Evolutionary conservation across 2,797 vertebrate genomes (phyloP), one percentile per base, ranked within the genome.

Genomic region (Cossypha dichroa): DNA sequence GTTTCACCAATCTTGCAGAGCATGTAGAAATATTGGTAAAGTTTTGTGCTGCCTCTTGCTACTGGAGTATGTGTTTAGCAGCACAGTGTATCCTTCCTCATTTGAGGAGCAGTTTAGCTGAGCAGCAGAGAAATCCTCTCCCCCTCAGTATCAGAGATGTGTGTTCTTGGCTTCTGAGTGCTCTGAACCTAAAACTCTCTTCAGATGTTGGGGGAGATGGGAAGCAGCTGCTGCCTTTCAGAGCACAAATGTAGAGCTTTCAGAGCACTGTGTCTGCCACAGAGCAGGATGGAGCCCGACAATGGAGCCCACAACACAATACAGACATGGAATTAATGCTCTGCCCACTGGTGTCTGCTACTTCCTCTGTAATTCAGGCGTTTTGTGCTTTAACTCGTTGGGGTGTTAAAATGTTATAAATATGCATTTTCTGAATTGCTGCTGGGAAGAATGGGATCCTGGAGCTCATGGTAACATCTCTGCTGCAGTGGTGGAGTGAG

Each of bases 171-270:
- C 84, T 87, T 51, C 52, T 11, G 63, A 82, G 36, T 16, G 40
- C 43, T 55, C 43, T 25, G 80, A 67, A 60, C 5, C 20, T 33
- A 64, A 81, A 95, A 87, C 69, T 90, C 84, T 46, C 28, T 49
- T 93, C 5, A 33, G 75, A 45, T 84, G 81, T 6, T 75, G 11
- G 25, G 60, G 89, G 67, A 92, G 96, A 94, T 66, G 66, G 91
- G 78, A 88, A 91, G 79, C 94, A 97, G 94, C 91, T 97, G 92
- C 73, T 94, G 85, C 73, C 89, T 96, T 93, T 94, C 86, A 92
- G 38, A 83, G 54, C 64, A 33, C 73, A 88, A 92, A 87, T 70
- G 56, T 21, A 33, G 70, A 29, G 67, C 89, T 96, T 93, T 94
- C 86, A 92, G 38, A 83, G 54, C 64, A 33, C 73, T 62, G 33